Base-by-base conservation (phyloP, 92 coral and sea anemone genomes). In the Anthopleura xanthogrammica region DNA sequence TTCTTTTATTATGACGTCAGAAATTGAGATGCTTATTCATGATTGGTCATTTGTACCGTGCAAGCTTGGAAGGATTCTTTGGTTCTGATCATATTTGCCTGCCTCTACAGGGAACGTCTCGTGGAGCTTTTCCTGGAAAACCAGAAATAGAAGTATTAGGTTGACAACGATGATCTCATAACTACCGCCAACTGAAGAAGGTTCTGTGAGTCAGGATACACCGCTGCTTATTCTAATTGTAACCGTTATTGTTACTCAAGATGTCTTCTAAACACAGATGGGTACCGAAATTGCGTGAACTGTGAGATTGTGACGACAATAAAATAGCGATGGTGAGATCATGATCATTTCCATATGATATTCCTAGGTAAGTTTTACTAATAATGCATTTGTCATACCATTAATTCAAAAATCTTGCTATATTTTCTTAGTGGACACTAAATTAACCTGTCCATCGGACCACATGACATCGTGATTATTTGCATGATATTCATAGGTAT, bases 401-500 rank as follows among this genome's bases (percentile, higher is more conserved):
- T 87, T 43, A 92, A 58, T 14, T 81, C 84, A 55, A 83, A 73
- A 48, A 92, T 89, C 56, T 89, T 87, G n/a, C 83, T 87, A 74
- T 89, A 92, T 24, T 88, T 80, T 76, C 95, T 4, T 57, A 57
- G 64, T 83, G 39, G 90, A 92, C 20, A 92, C 88, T 70, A 92
- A 85, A 65, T 92, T 92, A 4, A 92, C 93, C 3, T 90, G 90
- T 0, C 95, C 95, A 77, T 92, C 95, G 0, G 95, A 92, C 95
- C 95, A 92, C 20, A 91, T 89, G 6, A 87, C 92, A 57, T 4
- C 20, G 64, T 57, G 20, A 16, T 4, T 57, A 16, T 2, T 57
- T 4, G 64, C 6, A 16, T 57, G 64, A 57, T 13, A 48, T 40
- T n/a, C n/a, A n/a, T n/a, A n/a, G n/a, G n/a, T n/a, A n/a, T n/a